Conservation (phyloP, 2,797 vertebrate species). For the Smutsia temminckii region DNA sequence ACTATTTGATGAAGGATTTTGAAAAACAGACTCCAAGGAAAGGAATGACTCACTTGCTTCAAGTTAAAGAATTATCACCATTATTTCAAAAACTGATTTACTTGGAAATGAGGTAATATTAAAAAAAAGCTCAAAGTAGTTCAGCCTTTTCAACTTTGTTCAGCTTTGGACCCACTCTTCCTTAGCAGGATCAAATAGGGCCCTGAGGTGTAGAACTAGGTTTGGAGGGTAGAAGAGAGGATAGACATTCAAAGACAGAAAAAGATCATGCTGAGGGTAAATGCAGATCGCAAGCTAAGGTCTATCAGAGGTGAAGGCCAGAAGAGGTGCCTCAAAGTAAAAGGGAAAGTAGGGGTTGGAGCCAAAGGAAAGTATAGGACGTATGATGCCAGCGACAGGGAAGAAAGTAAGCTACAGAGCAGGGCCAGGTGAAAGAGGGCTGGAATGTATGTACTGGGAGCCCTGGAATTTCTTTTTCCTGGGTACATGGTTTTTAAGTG, state of each 20-base stretch:
- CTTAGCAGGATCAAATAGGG: background rate
- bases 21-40: background rate
- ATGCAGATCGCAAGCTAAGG: background rate
- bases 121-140: background rate
- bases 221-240: background rate
- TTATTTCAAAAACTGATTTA: conserved; percentile 18
- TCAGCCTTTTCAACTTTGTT: background rate
- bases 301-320: background rate
- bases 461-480: background rate
- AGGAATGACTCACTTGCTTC: background rate
- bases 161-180: background rate
- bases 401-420: background rate
- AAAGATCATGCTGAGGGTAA: background rate
- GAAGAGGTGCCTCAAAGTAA: background rate
- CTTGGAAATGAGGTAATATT: background rate
- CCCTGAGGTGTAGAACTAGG: background rate
- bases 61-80: background rate
- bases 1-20: background rate
- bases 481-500: background rate
- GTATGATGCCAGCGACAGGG: background rate
- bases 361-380: background rate
- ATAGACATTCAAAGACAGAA: background rate
- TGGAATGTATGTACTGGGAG: background rate
- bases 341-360: background rate
- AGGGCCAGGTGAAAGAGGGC: background rate